Percentiles rank a stretch among this genome's conserved stretches.
Conservation (phyloP, 2,113 vertebrate genomes). For the Oryzias celebensis region DNA sequence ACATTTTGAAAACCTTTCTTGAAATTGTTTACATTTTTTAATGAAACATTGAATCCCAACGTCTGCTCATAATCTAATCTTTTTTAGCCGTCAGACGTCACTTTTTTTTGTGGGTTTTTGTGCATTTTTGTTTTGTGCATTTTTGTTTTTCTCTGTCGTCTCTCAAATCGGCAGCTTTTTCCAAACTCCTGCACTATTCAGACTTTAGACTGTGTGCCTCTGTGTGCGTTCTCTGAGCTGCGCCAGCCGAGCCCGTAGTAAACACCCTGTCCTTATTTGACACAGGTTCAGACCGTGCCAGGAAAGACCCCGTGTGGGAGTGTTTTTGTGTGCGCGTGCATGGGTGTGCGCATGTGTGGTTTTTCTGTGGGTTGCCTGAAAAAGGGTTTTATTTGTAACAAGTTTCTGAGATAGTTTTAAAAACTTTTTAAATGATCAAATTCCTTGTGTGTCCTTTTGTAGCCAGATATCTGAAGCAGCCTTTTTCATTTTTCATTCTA, state of each 20-base stretch:
- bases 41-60: too few species aligned
- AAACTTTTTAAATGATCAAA: conserved; percentile 28
- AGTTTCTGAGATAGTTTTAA: conserved; percentile 41
- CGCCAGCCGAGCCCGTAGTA: conserved; percentile 45
- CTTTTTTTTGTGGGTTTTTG: background rate
- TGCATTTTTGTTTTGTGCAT: background rate
- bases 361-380: conserved; percentile 26
- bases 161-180: conserved; percentile 13
- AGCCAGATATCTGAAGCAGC: conserved; percentile 9
- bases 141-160: background rate
- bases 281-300: conserved; percentile 43
- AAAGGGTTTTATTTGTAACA: conserved; percentile 26
- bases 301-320: conserved; percentile 21
- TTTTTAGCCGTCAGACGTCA: background rate
- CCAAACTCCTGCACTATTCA: conserved; percentile 9
- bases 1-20: too few species aligned
- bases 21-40: too few species aligned
- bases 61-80: background rate
- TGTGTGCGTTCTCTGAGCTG: conserved; percentile 18
- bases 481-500: conserved; percentile 28
- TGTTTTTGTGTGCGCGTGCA: conserved; percentile 18
- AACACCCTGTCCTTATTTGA: conserved; percentile 51
- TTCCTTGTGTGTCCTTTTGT: conserved; percentile 14
- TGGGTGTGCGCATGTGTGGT: conserved; percentile 6
- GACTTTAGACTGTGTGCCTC: conserved; percentile 11